Base-by-base conservation (phyloP, 2,113 vertebrate species). In the Acanthisitta chloris region DNA sequence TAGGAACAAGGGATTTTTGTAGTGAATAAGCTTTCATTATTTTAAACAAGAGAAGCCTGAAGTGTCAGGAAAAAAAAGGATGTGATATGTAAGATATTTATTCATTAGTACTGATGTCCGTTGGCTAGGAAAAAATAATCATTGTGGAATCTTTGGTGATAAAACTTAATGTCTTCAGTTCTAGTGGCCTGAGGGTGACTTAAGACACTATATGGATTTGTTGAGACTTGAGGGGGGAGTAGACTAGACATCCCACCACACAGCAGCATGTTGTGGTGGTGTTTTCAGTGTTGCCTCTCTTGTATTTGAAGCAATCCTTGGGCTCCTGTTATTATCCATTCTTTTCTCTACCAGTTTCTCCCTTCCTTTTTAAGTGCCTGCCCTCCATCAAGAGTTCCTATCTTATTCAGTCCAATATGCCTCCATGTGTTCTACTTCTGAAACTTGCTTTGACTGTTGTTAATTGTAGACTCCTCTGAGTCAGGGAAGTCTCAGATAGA, bases 211-310 rank as follows among this genome's bases (percentile, higher is more conserved):
- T 43, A 5, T 43, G 34, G 9, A 12, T 72, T 76, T 71, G 10
- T 33, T 79, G 25, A 70, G 19, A 8, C 17, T 40, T 40, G 9
- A 26, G 15, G 4, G 14, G 5, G 20, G 1, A 24, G 10, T 52
- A 45, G 24, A 42, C 23, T 33, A 29, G 54, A 43, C 31, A 73
- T 72, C 12, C 34, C 24, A 61, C 34, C 7, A 26, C 4, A 16
- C 14, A 29, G 8, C 15, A 54, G 25, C 20, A 9, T 0, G 0
- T 46, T 46, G 15, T 69, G 17, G 0, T 61, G 14, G 3, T 59
- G 18, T 36, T 81, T 66, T 81, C 55, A 38, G 33, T 17, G 7
- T 70, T 84, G 12, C 34, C 16, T 90, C 11, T 74, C 18, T 51
- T 73, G 12, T 52, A 17, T 70, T 78, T 73, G 55, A 87, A 87